phyloP scores from a whole-genome alignment of 2,113 vertebrate species.

The Saguinus midas region DNA sequence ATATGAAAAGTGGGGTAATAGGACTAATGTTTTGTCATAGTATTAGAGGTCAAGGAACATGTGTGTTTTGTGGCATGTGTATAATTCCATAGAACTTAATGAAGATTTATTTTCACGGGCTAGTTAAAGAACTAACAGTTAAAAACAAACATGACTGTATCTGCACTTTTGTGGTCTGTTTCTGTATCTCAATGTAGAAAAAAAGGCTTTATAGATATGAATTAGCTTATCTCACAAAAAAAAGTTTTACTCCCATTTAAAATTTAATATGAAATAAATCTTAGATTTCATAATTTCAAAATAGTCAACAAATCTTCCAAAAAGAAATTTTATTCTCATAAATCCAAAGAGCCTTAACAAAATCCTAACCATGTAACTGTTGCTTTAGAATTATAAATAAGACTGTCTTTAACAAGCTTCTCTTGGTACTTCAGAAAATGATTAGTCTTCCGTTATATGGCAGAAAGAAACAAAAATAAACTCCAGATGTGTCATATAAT shows the following conservation, averaged over 20 bases:
- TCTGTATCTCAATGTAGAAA: neutral
- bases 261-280: neutral
- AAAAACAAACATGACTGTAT: neutral
- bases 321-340: neutral
- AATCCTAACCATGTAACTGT: neutral
- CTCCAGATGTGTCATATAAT: neutral
- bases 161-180: neutral
- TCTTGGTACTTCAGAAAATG: neutral
- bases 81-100: neutral
- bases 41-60: neutral
- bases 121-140: neutral
- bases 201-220: neutral
- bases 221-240: neutral
- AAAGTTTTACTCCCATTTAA: too few species aligned
- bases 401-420: neutral
- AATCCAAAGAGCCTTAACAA: neutral
- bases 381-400: constrained; percentile 26
- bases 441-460: neutral
- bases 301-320: neutral
- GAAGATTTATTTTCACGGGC: neutral
- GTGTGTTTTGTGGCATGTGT: neutral
- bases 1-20: neutral
- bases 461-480: neutral
- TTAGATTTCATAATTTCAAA: neutral
- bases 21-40: neutral